These are phyloP conservation scores for Dendrolimus pini DNA, from an alignment of 2,888 invertebrate species.

Conservation along the genomic window DNA sequence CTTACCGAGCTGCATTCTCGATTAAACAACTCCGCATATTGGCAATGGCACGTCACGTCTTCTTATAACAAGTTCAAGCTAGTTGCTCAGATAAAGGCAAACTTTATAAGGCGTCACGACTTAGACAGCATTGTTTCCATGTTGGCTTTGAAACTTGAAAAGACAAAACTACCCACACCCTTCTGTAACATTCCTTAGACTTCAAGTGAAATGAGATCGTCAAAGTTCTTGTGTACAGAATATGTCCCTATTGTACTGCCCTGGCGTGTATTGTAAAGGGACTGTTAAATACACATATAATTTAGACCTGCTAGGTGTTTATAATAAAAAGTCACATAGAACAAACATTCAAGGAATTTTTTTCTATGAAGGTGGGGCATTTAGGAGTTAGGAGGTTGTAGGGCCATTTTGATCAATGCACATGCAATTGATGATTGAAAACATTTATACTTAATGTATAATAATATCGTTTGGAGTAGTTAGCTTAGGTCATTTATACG, in stretches of 20 bases:
- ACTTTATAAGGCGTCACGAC: slow-evolving; percentile 46
- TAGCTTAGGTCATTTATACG: no score
- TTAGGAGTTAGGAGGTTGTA: no score
- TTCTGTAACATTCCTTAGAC: slow-evolving; percentile 28
- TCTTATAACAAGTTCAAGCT: slow-evolving; percentile 31
- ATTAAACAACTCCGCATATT: slow-evolving; percentile 31
- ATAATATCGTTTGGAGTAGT: no score
- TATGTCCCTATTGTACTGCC: slow-evolving; percentile 13
- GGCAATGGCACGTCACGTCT: slow-evolving; percentile 14
- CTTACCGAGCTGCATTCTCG: slow-evolving; percentile 22
- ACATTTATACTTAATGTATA: no score
- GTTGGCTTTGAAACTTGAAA: slow-evolving; percentile 55
- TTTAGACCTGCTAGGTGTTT: no score
- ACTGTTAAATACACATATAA: no score
- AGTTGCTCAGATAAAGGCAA: slow-evolving; percentile 33
- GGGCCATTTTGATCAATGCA: no score
- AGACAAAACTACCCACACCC: slow-evolving; percentile 39
- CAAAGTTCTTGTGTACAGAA: slow-evolving; percentile 27
- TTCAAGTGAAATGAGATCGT: slow-evolving; percentile 26
- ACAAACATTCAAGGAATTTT: no score
- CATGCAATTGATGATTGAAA: no score
- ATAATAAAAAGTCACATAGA: no score
- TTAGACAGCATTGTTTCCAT: slow-evolving; percentile 52
- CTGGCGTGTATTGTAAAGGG: not conserved
- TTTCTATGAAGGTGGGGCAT: no score